Evolutionary conservation across 2,797 vertebrate genomes (phyloP).

Genomic region (Diplodus puntazzo): DNA sequence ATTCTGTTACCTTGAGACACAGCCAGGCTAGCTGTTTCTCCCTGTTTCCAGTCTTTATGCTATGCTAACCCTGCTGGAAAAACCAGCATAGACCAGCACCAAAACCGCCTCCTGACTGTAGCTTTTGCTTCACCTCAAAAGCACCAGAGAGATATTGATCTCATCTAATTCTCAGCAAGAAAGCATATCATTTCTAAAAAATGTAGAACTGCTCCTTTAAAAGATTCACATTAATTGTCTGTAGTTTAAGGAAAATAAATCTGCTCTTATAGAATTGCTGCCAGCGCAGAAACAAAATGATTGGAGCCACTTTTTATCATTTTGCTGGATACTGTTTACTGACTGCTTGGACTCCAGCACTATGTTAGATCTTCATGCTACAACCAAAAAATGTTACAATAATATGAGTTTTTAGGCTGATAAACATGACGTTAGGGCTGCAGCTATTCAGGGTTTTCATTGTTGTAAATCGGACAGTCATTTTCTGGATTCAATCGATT

Average conservation of each 20-base stretch:
- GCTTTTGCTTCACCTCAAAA: too few relatives aligned
- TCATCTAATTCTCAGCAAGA: background rate
- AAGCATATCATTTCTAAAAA: too few relatives aligned
- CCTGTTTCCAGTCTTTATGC: background rate
- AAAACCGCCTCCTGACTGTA: background rate
- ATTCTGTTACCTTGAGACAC: background rate
- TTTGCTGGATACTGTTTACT: background rate
- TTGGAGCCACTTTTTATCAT: background rate
- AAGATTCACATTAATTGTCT: too few relatives aligned
- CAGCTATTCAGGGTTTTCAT: too few relatives aligned
- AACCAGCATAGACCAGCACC: too few relatives aligned
- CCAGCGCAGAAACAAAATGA: slow-evolving; percentile 4
- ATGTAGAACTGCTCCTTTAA: too few relatives aligned
- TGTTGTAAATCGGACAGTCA: too few relatives aligned
- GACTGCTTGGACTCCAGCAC: background rate
- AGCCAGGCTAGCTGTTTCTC: background rate
- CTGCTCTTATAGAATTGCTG: background rate
- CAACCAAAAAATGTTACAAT: background rate
- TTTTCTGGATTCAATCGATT: too few relatives aligned
- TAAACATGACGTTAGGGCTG: too few relatives aligned
- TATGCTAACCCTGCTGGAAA: background rate
- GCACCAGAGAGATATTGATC: background rate
- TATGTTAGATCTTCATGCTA: background rate
- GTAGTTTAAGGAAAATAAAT: background rate
- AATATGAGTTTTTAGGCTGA: background rate